phyloP scores from a whole-genome alignment of 2,113 vertebrate species.

The human (Homo sapiens) region GRCh38 chr2:219649001-219649500 shows the following conservation, averaged over 20 bases:
- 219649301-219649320: neutral
- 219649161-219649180: neutral
- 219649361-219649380: neutral
- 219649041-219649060: neutral
- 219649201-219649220: neutral
- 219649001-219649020: neutral
- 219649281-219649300: neutral
- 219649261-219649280: neutral
- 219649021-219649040: neutral
- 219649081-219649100: neutral
- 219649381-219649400: neutral
- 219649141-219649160: neutral
- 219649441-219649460: neutral
- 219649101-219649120: neutral
- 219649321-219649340: neutral
- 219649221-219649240: neutral
- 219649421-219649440: neutral
- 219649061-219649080: neutral
- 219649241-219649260: neutral
- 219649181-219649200: neutral
- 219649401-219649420: neutral
- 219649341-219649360: neutral
- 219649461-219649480: neutral
- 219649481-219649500: neutral
- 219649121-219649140: neutral